Conservation (phyloP, 2,113 vertebrate species). For the Mirounga angustirostris region DNA sequence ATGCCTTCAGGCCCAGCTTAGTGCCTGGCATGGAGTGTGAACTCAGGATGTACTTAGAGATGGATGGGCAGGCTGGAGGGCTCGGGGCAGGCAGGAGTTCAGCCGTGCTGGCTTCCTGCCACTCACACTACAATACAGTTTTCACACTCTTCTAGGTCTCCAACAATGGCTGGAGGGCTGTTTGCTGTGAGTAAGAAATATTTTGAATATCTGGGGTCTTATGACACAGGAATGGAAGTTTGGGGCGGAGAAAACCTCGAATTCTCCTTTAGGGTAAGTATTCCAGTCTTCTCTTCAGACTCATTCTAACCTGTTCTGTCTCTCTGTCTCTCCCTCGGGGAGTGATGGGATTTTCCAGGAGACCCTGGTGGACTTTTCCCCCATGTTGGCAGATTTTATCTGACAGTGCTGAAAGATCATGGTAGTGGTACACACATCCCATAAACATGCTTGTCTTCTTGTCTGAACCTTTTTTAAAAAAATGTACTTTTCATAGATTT, state of each 20-base stretch:
- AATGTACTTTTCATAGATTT: background rate
- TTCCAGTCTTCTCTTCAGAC: background rate
- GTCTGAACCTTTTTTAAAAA: background rate
- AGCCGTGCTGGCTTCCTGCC: background rate
- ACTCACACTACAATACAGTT: background rate
- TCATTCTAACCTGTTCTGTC: background rate
- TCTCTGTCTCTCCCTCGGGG: background rate
- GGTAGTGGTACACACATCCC: background rate
- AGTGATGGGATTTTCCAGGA: background rate
- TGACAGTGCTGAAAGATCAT: background rate
- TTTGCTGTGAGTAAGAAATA: slow-evolving; percentile 97
- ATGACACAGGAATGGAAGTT: slow-evolving; percentile 99
- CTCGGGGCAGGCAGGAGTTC: background rate
- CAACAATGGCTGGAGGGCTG: slow-evolving; percentile 99
- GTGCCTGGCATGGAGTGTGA: fast-evolving
- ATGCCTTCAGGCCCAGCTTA: background rate
- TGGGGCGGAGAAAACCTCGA: slow-evolving; percentile 99
- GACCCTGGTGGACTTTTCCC: background rate
- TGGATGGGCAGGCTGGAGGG: background rate
- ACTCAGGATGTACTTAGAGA: background rate
- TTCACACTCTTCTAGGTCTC: slow-evolving; percentile 90
- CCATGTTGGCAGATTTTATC: background rate
- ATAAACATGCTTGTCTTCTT: background rate
- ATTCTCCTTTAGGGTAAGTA: slow-evolving; percentile 97
- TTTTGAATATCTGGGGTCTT: slow-evolving; percentile 97